A percentile compares a stretch with the other conserved stretches of the same genome.
Evolutionary conservation across 30 jellyfish, hydroid and myxozoan genomes (phyloP).

Genomic region (Aurelia sp.): DNA sequence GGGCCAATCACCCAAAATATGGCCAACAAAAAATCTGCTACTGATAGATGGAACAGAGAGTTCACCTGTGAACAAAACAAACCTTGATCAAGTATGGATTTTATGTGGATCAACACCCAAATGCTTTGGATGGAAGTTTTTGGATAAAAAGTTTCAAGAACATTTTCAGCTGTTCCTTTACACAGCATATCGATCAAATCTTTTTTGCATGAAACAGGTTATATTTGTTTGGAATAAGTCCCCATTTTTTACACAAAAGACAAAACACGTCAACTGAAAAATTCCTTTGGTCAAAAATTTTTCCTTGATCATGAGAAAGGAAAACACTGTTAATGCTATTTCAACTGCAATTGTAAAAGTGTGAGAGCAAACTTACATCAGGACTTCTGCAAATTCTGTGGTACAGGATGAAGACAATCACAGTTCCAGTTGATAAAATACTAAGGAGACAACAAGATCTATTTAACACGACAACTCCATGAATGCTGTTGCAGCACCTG

Average conservation of each 20-base stretch:
- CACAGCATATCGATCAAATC: too few relatives aligned
- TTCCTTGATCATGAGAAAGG: background rate
- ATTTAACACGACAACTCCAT: background rate
- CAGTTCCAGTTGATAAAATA: slow-evolving; percentile 66
- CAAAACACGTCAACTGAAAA: too few relatives aligned
- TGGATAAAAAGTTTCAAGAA: background rate
- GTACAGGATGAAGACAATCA: slow-evolving; percentile 35
- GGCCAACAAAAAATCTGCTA: slow-evolving; percentile 86
- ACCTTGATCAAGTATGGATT: too few relatives aligned
- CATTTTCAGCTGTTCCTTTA: background rate
- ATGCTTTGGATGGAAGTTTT: background rate
- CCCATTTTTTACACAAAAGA: too few relatives aligned
- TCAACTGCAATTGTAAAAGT: background rate
- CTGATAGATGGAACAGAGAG: slow-evolving; percentile 87
- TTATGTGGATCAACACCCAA: too few relatives aligned
- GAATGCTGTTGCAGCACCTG: too few relatives aligned
- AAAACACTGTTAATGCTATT: background rate
- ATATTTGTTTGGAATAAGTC: too few relatives aligned
- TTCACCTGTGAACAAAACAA: slow-evolving; percentile 41
- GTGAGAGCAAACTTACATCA: slow-evolving; percentile 49
- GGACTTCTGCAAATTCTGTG: slow-evolving; percentile 72
- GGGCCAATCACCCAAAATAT: slow-evolving; percentile 86
- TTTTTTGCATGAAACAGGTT: too few relatives aligned
- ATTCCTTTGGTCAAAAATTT: background rate
- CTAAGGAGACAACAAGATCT: slow-evolving; percentile 4